phyloP scores from a whole-genome alignment of 2,797 vertebrate genomes.

The Protonibea diacanthus region DNA sequence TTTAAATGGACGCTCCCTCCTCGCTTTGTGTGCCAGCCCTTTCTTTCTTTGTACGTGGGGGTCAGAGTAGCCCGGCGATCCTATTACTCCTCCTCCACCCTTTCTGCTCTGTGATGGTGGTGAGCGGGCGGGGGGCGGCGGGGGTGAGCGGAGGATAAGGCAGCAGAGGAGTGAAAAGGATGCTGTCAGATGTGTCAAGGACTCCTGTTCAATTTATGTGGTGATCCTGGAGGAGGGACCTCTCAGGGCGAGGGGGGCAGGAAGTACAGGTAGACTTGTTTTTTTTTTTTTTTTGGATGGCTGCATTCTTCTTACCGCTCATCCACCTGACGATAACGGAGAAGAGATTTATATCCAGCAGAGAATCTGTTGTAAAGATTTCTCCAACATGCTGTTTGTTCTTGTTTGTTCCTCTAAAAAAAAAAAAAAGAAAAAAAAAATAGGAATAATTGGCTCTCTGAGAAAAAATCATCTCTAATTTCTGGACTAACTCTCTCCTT shows the following conservation, averaged over 20 bases:
- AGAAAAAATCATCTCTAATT: too few species aligned
- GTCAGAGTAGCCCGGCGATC: constrained; percentile 76
- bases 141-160: constrained; percentile 27
- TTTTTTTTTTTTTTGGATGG: constrained; percentile 39
- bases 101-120: constrained; percentile 52
- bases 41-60: constrained; percentile 69
- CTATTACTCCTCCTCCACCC: constrained; percentile 65
- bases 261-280: constrained; percentile 19
- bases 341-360: constrained; percentile 29
- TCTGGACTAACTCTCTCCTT: too few species aligned
- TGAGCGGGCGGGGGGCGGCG: constrained; percentile 13
- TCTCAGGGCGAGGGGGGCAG: constrained; percentile 24
- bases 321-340: constrained; percentile 23
- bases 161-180: constrained; percentile 54
- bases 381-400: not conserved
- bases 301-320: not conserved
- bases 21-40: constrained; percentile 72
- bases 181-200: constrained; percentile 75
- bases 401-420: not conserved
- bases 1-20: constrained; percentile 72
- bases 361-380: constrained; percentile 6
- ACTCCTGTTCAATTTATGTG: constrained; percentile 72
- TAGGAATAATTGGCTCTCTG: not conserved
- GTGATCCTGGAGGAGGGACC: constrained; percentile 44
- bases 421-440: too few species aligned